phyloP scores from a whole-genome alignment of 2,113 vertebrate genomes.

The Macrotus californicus region DNA sequence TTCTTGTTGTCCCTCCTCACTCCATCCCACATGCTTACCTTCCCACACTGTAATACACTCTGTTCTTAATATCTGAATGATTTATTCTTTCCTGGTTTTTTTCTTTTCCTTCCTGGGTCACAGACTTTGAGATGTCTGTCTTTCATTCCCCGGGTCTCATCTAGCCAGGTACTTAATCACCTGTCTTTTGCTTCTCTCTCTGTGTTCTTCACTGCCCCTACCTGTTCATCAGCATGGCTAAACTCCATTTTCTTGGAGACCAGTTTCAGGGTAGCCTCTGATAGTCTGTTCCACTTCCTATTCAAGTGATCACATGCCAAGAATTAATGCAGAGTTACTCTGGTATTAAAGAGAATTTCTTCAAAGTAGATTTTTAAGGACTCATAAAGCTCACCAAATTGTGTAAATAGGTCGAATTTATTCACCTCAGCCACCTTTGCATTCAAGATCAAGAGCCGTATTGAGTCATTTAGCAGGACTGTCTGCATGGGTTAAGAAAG shows the following conservation, averaged over 20 bases:
- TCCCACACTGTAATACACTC: neutral
- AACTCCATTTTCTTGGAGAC: neutral
- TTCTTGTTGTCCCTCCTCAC: neutral
- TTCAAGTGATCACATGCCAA: neutral
- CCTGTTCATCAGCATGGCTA: neutral
- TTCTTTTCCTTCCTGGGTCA: neutral
- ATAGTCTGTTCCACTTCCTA: neutral
- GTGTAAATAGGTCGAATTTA: neutral
- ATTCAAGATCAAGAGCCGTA: neutral
- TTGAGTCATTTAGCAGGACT: neutral
- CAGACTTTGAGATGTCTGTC: neutral
- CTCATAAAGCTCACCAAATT: neutral
- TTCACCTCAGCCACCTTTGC: neutral
- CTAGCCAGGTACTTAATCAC: neutral
- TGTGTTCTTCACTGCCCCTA: neutral
- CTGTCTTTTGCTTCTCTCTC: neutral
- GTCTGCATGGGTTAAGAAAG: neutral
- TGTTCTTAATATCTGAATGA: neutral
- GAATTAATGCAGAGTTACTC: neutral
- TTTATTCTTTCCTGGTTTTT: neutral
- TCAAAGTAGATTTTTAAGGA: neutral
- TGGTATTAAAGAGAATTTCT: neutral
- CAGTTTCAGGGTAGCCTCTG: neutral
- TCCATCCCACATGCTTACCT: neutral
- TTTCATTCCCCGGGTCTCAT: neutral